Conservation (phyloP, 2,888 invertebrate species). For the Endotricha flammealis region DNA sequence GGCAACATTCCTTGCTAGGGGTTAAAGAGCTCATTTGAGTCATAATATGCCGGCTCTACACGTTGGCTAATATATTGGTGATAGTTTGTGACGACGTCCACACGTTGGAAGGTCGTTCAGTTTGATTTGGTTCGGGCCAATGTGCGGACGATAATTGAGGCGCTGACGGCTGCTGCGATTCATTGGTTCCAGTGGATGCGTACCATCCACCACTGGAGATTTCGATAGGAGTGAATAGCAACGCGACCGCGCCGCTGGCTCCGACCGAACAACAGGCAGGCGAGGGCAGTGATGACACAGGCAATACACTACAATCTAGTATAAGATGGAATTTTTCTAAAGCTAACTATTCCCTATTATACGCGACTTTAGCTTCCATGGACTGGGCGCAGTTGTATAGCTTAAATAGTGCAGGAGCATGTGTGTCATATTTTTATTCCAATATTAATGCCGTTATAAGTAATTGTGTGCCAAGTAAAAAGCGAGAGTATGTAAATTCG, state of each 20-base stretch:
- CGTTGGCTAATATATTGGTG: too few species aligned
- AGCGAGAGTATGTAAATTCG: conserved; percentile 11
- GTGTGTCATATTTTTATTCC: conserved; percentile 20
- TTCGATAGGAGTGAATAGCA: background rate
- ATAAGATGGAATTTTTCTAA: conserved; percentile 5
- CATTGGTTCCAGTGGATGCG: conserved; percentile 15
- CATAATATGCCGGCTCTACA: too few species aligned
- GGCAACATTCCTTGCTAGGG: too few species aligned
- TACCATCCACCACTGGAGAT: conserved; percentile 19
- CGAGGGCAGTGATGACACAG: background rate
- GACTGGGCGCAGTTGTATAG: conserved; percentile 13
- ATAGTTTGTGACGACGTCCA: too few species aligned
- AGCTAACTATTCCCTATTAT: conserved; percentile 4
- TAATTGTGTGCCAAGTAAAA: conserved; percentile 18
- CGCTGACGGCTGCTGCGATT: too few species aligned
- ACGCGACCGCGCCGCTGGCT: background rate
- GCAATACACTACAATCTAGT: background rate
- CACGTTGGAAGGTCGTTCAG: too few species aligned
- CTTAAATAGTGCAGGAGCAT: conserved; percentile 7
- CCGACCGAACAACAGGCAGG: background rate
- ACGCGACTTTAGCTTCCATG: conserved; percentile 4
- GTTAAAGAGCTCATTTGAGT: too few species aligned
- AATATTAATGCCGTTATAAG: conserved; percentile 12
- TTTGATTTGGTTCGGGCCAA: too few species aligned
- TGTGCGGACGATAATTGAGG: too few species aligned